Percentiles rank a stretch among this genome's conserved stretches.
Conservation (phyloP, 2,113 vertebrate genomes). For the Ibidorhyncha struthersii region DNA sequence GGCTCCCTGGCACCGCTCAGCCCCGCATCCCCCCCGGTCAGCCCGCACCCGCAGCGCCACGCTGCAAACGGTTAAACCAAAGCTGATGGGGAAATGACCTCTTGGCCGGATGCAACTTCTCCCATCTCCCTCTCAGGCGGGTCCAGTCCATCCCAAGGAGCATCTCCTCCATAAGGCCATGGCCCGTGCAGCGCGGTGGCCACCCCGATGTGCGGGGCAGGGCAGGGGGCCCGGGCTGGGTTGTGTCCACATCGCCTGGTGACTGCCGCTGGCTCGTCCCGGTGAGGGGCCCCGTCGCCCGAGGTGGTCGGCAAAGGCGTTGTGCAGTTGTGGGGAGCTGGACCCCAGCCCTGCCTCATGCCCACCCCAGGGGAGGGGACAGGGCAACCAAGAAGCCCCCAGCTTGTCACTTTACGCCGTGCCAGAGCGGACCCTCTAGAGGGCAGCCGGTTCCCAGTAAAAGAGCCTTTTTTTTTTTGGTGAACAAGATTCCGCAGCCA, state of each 20-base stretch:
- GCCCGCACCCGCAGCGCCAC: fast-evolving
- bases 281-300: neutral
- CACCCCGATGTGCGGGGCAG: neutral
- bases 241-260: fast-evolving
- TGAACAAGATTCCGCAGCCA: fast-evolving
- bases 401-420: fast-evolving
- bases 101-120: fast-evolving
- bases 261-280: fast-evolving
- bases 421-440: neutral
- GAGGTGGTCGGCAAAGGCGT: too few relatives aligned
- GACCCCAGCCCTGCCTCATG: neutral
- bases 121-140: neutral
- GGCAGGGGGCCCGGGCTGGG: neutral
- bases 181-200: neutral
- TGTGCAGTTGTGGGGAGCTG: neutral
- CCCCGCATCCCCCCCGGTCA: neutral
- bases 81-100: neutral
- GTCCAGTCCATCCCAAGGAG: neutral
- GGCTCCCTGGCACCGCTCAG: neutral
- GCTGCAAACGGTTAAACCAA: neutral
- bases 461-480: neutral
- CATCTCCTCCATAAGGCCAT: fast-evolving
- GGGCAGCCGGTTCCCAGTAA: slow-evolving; percentile 1
- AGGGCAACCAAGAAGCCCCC: neutral
- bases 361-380: neutral